Percentiles rank a stretch among this genome's conserved stretches.
Evolutionary conservation across 1,140 invertebrate genomes (phyloP).

Genomic region (Oncopodura yosiiana): DNA sequence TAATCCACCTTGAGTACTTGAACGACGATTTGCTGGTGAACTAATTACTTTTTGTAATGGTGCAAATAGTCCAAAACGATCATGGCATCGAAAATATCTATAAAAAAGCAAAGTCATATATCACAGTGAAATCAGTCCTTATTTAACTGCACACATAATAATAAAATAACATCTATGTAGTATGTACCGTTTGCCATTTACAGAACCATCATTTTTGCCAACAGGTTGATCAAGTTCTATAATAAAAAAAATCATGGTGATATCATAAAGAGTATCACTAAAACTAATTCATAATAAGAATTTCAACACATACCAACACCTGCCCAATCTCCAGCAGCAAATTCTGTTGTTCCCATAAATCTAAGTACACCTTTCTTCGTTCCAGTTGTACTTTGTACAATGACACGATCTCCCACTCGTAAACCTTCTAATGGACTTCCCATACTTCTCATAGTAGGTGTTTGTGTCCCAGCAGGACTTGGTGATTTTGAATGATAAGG

Average conservation of each 20-base stretch:
- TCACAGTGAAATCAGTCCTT: too few relatives aligned
- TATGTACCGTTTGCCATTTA: conserved; percentile 52
- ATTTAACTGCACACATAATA: too few relatives aligned
- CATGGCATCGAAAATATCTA: conserved; percentile 89
- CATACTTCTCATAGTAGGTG: conserved; percentile 4
- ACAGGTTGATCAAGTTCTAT: conserved; percentile 82
- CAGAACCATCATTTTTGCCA: conserved; percentile 93
- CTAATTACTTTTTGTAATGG: conserved; percentile 75
- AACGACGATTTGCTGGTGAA: conserved; percentile 63
- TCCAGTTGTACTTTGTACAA: conserved; percentile 73
- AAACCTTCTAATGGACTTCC: conserved; percentile 12
- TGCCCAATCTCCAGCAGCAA: conserved; percentile 77
- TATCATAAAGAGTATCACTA: too few relatives aligned
- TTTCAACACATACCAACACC: too few relatives aligned
- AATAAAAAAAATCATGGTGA: too few relatives aligned
- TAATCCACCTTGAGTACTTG: conserved; percentile 46
- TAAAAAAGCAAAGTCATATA: conserved; percentile 37
- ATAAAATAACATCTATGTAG: conserved; percentile 16
- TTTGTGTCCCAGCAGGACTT: conserved; percentile 11
- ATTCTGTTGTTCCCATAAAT: conserved; percentile 63
- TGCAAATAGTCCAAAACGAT: conserved; percentile 84
- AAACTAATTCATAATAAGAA: too few relatives aligned
- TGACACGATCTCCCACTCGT: conserved; percentile 68
- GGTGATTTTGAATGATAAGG: conserved; percentile 30
- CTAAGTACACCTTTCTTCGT: conserved; percentile 70